Percentiles rank a stretch among this genome's conserved stretches.
Conservation (phyloP, 1,140 invertebrate species). For the Copidosoma floridanum region DNA sequence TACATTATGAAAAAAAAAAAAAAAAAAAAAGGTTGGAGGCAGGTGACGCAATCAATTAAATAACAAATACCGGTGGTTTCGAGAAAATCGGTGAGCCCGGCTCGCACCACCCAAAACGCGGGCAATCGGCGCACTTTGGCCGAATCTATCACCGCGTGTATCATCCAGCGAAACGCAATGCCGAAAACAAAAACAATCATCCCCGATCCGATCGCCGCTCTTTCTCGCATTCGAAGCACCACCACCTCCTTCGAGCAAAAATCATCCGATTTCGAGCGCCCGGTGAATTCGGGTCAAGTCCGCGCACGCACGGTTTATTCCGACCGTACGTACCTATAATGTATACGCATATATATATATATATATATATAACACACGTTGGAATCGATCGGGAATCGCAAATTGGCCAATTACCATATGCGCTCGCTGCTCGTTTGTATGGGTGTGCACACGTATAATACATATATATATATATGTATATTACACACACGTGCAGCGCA, state of each 20-base stretch:
- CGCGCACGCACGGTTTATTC: background rate
- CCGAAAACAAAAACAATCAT: slow-evolving; percentile 2
- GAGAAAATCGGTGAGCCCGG: too few relatives aligned
- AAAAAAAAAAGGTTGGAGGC: too few relatives aligned
- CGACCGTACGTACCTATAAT: too few relatives aligned
- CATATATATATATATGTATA: background rate
- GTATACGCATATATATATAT: too few relatives aligned
- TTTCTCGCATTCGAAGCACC: background rate
- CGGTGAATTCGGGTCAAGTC: slow-evolving; percentile 1
- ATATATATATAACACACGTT: too few relatives aligned
- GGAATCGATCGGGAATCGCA: slow-evolving; percentile 31
- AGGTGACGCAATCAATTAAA: too few relatives aligned
- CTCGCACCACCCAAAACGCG: background rate
- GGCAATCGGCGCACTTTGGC: background rate
- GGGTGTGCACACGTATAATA: background rate
- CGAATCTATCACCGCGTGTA: background rate
- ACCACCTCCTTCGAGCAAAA: background rate
- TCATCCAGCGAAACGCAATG: too few relatives aligned
- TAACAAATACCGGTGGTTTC: too few relatives aligned
- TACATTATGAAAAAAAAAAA: too few relatives aligned
- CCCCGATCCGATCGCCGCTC: slow-evolving; percentile 22
- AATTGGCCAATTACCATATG: slow-evolving; percentile 34
- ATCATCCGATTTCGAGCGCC: slow-evolving; percentile 5
- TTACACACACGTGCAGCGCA: too few relatives aligned
- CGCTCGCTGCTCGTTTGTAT: background rate